Base-by-base conservation (phyloP, 1,140 invertebrate species). In the Macrobrachium nipponense region DNA sequence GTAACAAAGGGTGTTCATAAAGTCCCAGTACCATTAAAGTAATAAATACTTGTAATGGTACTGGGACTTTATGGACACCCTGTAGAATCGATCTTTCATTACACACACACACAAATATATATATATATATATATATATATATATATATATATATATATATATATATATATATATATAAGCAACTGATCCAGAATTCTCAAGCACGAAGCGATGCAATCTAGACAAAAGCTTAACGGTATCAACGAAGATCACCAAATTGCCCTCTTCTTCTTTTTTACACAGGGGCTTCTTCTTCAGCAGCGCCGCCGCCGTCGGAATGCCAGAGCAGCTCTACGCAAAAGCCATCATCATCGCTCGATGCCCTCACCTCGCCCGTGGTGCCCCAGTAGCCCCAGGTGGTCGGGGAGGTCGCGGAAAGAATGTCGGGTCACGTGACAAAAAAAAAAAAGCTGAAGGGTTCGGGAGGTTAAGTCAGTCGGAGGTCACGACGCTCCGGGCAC, bases 401-500 rank as follows among this genome's bases (percentile, higher is more conserved):
- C 80, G 44, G 68, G 68, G 68, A 27, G 80, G 80, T 82, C 80
- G 23, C 14, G 68, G 27, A 66, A 82, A 70, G 61, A 73, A 82
- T 82, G 80, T 60, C 66, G 80, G 80, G 80, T 82, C 80, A 82
- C 80, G 80, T 82, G 80, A 82, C 80, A 82, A 82, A 82, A 81
- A 82, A 72, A 82, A 82, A 82, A 81, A 82, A 72, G 51, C n/a
- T 18, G 68, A 23, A n/a, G 66, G 80, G 58, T 61, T 58, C 58
- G 8, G n/a, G 23, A 60, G 75, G 75, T 77, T 60, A 77, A 17
- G 43, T 20, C 44, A 58, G 66, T 72, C 70, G 58, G 80, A 73
- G 80, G 80, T 82, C 80, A 60, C 51, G 80, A n/a, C 58, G 80
- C 80, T 73, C 58, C 44, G 80, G 80, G 80, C 80, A 82, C 70